Base-by-base conservation (phyloP, 2,888 invertebrate genomes). In the Phyto melanocephala region DNA sequence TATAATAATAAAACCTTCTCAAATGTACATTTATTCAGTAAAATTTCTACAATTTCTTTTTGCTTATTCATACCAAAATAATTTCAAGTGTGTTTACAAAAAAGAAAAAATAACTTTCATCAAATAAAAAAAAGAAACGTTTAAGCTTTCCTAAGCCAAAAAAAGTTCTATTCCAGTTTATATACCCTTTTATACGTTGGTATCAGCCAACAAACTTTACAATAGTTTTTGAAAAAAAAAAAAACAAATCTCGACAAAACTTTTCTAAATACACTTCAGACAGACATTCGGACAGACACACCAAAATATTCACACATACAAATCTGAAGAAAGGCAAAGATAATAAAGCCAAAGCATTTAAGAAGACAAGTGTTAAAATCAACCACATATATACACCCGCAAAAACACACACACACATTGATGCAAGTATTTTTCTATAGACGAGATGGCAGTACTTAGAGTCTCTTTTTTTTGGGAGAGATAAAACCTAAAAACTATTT, bases 281-380 rank as follows among this genome's bases (percentile, higher is more conserved):
- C 56, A 17, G 8, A n/a, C 35, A 7, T 45, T 42, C 33, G 7
- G 11, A 20, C 28, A 13, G n/a, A 56, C 33, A 33, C 6, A n/a
- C 54, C 15, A 15, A 20, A 17, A 17, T 47, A 56, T 8, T n/a
- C 28, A 58, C 40, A 68, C 37, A 76, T 6, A 28, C 28, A 28
- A 28, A 28, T 28, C 28, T 58, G 37, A 52, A 42, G 10, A 2
- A 22, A 50, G 33, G 17, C 24, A 71, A 68, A 74, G 77, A 84
- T 83, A 83, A 84, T 81, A 84, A 80, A 81, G 79, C 58, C 76
- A 50, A 68, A 76, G 54, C 68, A 77, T 72, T 78, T 60, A 75
- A 72, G 75, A 80, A 84, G 72, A 65, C 81, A 75, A 84, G 84
- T 85, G 85, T 83, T 84, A 83, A 77, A 77, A 81, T 28, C 67